phyloP scores from a whole-genome alignment of 53 echinoderm and acorn worm genomes.

The Patiria pectinifera region DNA sequence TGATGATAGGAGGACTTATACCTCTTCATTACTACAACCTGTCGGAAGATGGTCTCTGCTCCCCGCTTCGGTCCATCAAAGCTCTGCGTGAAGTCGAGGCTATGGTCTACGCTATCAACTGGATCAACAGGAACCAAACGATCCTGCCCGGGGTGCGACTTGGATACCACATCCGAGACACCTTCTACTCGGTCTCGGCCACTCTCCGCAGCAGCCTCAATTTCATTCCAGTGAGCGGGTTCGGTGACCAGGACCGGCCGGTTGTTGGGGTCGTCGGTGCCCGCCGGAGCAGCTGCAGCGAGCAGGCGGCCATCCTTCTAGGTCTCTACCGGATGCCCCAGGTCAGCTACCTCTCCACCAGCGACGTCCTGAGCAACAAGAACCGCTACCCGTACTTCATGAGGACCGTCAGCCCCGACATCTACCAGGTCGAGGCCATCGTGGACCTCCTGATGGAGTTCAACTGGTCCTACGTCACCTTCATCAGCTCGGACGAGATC shows the following conservation, averaged over 20 bases:
- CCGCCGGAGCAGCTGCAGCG: slow-evolving; percentile 74
- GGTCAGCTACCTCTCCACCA: slow-evolving; percentile 90
- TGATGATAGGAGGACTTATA: slow-evolving; percentile 72
- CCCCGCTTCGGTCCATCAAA: slow-evolving; percentile 16
- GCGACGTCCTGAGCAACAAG: slow-evolving; percentile 81
- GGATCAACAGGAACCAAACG: slow-evolving; percentile 41
- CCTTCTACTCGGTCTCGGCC: slow-evolving; percentile 52
- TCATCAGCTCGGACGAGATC: slow-evolving; percentile 85
- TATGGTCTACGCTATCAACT: slow-evolving; percentile 60
- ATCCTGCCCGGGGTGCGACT: slow-evolving; percentile 55
- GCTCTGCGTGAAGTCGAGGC: slow-evolving; percentile 66
- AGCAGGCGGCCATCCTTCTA: slow-evolving; percentile 82
- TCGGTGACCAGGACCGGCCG: not conserved
- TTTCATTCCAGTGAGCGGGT: slow-evolving; percentile 57
- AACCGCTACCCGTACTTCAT: slow-evolving; percentile 81
- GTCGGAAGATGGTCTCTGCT: slow-evolving; percentile 18
- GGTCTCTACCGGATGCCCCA: slow-evolving; percentile 76
- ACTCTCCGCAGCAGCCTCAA: slow-evolving; percentile 60
- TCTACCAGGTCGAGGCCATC: slow-evolving; percentile 78
- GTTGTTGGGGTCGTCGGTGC: slow-evolving; percentile 84
- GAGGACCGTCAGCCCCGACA: slow-evolving; percentile 87
- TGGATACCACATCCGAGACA: slow-evolving; percentile 75
- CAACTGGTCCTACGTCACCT: slow-evolving; percentile 83
- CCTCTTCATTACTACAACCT: slow-evolving; percentile 61
- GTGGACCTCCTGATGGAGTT: slow-evolving; percentile 76